Conservation (phyloP, 2,888 invertebrate species). For the Dicycla oo region DNA sequence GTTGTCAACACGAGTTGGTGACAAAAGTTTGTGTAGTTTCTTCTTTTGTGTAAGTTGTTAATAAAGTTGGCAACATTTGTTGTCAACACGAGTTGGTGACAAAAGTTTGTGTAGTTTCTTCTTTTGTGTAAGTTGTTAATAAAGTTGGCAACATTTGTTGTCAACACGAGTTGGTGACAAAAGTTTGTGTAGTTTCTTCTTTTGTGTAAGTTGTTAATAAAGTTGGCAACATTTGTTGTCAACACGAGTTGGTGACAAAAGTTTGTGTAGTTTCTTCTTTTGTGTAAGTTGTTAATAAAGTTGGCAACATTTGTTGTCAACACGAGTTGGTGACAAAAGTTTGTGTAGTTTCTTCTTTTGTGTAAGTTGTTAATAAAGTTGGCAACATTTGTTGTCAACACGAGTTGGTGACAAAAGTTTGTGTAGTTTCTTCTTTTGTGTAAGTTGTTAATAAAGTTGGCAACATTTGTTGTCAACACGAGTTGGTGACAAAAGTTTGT, state of each 20-base stretch:
- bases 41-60: neutral
- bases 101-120: neutral
- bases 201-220: neutral
- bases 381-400: neutral
- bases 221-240: too few relatives aligned
- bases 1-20: neutral
- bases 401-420: neutral
- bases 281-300: neutral
- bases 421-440: neutral
- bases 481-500: neutral
- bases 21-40: neutral
- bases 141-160: too few relatives aligned
- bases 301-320: too few relatives aligned
- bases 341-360: neutral
- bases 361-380: neutral
- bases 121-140: neutral
- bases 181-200: neutral
- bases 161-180: neutral
- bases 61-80: too few relatives aligned
- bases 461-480: neutral
- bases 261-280: neutral
- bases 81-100: neutral
- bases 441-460: too few relatives aligned
- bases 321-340: neutral
- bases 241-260: neutral